These are phyloP conservation scores for Podabrus alpinus DNA, from an alignment of 2,888 invertebrate genomes.

Conservation along the genomic window DNA sequence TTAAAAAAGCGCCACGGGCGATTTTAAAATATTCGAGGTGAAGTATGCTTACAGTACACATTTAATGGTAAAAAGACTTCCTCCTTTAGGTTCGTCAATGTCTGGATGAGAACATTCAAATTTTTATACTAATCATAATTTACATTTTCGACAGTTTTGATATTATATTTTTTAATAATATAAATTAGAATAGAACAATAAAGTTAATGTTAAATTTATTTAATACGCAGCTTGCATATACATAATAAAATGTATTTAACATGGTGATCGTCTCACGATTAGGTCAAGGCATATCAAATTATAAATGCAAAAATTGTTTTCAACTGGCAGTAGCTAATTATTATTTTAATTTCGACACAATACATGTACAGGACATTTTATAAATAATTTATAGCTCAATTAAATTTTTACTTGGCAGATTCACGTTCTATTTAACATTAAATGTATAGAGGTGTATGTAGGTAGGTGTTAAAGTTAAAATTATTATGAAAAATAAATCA, in stretches of 20 bases:
- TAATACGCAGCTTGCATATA: neutral
- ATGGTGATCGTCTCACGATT: constrained; percentile 19
- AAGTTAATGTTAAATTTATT: neutral
- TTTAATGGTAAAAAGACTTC: neutral
- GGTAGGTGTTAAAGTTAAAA: neutral
- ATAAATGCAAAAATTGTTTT: constrained; percentile 22
- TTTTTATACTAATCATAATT: too few species aligned
- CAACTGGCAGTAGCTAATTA: constrained; percentile 29
- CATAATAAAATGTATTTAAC: constrained; percentile 9
- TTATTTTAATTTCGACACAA: constrained; percentile 16
- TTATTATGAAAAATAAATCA: too few species aligned
- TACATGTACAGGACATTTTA: neutral
- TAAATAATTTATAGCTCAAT: neutral
- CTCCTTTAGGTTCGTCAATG: too few species aligned
- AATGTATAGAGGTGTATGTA: too few species aligned
- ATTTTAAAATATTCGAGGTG: neutral
- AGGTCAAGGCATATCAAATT: constrained; percentile 21
- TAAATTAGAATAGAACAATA: neutral
- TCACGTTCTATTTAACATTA: neutral
- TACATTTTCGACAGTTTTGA: too few species aligned
- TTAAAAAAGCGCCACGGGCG: neutral
- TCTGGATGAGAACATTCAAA: too few species aligned
- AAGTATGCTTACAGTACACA: neutral
- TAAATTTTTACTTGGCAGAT: neutral
- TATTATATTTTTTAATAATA: too few species aligned